A percentile compares a stretch with the other conserved stretches of the same genome.
phyloP scores from a whole-genome alignment of 2,888 invertebrate genomes.

The Mythimna vitellina region DNA sequence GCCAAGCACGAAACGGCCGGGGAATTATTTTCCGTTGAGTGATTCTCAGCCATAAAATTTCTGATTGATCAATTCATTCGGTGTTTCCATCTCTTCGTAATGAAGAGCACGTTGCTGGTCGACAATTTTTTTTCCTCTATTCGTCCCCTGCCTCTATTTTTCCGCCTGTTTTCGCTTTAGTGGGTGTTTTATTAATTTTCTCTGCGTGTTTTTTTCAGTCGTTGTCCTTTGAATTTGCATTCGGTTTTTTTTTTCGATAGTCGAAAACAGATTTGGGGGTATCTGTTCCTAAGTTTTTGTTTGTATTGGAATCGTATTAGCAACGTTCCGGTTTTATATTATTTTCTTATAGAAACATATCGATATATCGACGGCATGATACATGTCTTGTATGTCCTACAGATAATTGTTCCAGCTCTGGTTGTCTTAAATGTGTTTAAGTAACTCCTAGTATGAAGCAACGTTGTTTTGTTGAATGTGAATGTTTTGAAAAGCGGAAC shows the following conservation, averaged over 20 bases:
- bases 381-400: too few relatives aligned
- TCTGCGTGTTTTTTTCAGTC: slow-evolving; percentile 73
- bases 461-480: too few relatives aligned
- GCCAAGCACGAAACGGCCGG: slow-evolving; percentile 85
- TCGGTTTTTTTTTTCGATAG: slow-evolving; percentile 69
- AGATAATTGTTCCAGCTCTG: too few relatives aligned
- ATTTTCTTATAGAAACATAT: not conserved
- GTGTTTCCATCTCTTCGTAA: slow-evolving; percentile 86
- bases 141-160: slow-evolving; percentile 83
- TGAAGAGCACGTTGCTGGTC: slow-evolving; percentile 87
- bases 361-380: too few relatives aligned
- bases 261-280: slow-evolving; percentile 79
- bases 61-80: slow-evolving; percentile 91
- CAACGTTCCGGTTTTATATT: not conserved
- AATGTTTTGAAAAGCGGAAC: too few relatives aligned
- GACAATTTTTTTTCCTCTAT: slow-evolving; percentile 75
- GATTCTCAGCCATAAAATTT: slow-evolving; percentile 90
- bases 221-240: slow-evolving; percentile 66
- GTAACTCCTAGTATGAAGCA: too few relatives aligned
- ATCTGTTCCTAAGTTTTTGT: slow-evolving; percentile 48
- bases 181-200: slow-evolving; percentile 89
- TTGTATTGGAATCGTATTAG: slow-evolving; percentile 35
- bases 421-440: too few relatives aligned
- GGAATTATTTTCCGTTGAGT: slow-evolving; percentile 90
- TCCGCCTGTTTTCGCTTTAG: slow-evolving; percentile 88